These are phyloP conservation scores for Ophion ellenae DNA, from an alignment of 2,888 invertebrate genomes.

Conservation along the genomic window DNA sequence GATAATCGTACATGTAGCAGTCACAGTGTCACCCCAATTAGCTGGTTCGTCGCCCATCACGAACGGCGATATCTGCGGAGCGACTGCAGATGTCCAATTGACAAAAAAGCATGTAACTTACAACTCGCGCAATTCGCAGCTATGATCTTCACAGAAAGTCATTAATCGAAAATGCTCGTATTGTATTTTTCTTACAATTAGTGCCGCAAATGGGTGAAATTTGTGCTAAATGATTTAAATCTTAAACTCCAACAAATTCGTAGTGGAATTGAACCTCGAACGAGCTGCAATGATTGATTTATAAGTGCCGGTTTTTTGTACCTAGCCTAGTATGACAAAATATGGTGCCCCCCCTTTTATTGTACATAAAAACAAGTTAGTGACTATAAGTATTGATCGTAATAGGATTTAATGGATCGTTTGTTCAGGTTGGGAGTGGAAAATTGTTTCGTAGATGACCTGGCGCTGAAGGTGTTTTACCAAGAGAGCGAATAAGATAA, in stretches of 20 bases:
- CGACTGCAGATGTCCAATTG: conserved; percentile 85
- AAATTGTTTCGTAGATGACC: conserved; percentile 62
- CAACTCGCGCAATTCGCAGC: too few species aligned
- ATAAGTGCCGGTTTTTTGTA: too few species aligned
- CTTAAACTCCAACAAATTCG: too few species aligned
- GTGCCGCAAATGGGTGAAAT: too few species aligned
- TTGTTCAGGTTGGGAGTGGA: conserved; percentile 28
- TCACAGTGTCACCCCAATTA: conserved; percentile 89
- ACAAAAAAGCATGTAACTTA: not conserved
- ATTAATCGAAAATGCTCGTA: too few species aligned
- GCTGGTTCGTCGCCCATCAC: conserved; percentile 89
- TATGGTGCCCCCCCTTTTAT: too few species aligned
- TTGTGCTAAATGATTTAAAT: too few species aligned
- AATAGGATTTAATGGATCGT: not conserved
- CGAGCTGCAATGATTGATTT: too few species aligned
- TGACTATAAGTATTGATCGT: not conserved
- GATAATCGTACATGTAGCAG: conserved; percentile 88
- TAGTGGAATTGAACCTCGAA: too few species aligned
- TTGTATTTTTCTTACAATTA: too few species aligned
- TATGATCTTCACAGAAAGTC: too few species aligned
- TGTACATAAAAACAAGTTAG: not conserved
- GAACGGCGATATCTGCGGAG: conserved; percentile 90
- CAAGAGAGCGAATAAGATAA: conserved; percentile 9
- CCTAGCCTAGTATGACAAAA: too few species aligned
- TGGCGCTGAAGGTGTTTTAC: not conserved